A percentile compares a stretch with the other conserved stretches of the same genome.
Evolutionary conservation across 1,140 invertebrate genomes (phyloP).

Genomic region (Ceratina calcarata): DNA sequence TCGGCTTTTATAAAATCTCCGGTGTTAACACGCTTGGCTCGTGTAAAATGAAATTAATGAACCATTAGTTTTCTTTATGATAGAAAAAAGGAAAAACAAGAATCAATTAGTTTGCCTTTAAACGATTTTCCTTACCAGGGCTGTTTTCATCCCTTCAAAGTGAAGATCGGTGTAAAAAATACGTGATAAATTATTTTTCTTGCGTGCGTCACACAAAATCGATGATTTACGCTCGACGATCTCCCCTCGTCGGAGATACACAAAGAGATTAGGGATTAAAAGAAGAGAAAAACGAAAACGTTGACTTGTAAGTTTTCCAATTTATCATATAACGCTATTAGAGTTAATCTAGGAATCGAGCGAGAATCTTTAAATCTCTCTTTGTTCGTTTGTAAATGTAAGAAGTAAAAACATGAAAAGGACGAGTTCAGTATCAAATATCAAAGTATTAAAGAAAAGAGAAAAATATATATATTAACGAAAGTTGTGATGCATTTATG

Average conservation of each 20-base stretch:
- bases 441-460: constrained; percentile 16
- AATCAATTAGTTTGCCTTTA: too few relatives aligned
- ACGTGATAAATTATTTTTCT: too few relatives aligned
- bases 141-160: too few relatives aligned
- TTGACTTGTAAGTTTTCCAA: constrained; percentile 7
- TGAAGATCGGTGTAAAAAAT: too few relatives aligned
- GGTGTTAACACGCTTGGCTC: too few relatives aligned
- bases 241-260: too few relatives aligned
- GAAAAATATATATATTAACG: background rate
- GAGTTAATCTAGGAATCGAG: background rate
- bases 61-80: background rate
- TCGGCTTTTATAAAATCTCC: too few relatives aligned
- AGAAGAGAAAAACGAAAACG: background rate
- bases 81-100: background rate
- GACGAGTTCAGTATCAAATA: constrained; percentile 8
- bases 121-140: too few relatives aligned
- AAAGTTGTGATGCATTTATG: constrained; percentile 6
- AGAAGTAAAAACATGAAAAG: background rate
- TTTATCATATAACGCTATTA: background rate
- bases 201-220: too few relatives aligned
- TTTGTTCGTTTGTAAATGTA: constrained; percentile 10
- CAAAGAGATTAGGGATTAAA: too few relatives aligned
- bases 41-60: too few relatives aligned
- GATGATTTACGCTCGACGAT: too few relatives aligned
- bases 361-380: constrained; percentile 17